Percentiles rank a stretch among this genome's conserved stretches.
Conservation (phyloP, 1,140 invertebrate genomes). For the Caenorhabditis briggsae region DNA sequence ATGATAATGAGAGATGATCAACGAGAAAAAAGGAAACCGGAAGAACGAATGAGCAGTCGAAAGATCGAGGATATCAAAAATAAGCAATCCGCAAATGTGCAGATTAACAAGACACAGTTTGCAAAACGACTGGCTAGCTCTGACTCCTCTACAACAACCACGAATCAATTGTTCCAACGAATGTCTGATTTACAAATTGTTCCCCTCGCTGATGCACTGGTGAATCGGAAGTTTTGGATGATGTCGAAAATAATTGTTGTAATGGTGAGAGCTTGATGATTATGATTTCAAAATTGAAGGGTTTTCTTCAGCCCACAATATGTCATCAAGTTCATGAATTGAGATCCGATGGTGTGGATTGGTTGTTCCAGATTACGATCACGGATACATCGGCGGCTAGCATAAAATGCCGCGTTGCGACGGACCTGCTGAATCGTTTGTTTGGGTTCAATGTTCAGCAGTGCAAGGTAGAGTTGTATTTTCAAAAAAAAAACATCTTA, state of each 20-base stretch:
- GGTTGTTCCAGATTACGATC: conserved; percentile 17
- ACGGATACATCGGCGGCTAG: not conserved
- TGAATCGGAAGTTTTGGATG: conserved; percentile 32
- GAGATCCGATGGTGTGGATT: conserved; percentile 2
- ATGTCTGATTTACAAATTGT: conserved; percentile 43
- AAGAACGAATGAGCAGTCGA: not conserved
- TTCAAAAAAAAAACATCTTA: no score
- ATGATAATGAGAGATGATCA: not conserved
- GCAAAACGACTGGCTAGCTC: not conserved
- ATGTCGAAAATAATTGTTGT: conserved; percentile 40
- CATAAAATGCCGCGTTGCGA: not conserved
- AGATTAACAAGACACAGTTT: conserved; percentile 25
- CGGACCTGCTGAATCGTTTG: not conserved
- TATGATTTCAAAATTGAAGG: not conserved
- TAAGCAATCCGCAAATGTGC: conserved; percentile 41
- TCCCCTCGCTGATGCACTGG: not conserved
- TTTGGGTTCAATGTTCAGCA: conserved; percentile 37
- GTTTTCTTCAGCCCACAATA: not conserved
- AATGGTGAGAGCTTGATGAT: not conserved
- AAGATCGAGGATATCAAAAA: not conserved
- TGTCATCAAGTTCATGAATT: conserved; percentile 10
- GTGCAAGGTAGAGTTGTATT: not conserved
- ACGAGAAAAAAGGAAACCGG: not conserved
- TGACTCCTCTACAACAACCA: not conserved
- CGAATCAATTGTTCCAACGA: not conserved